Evolutionary conservation across 37 sponge, comb jelly and placozoan genomes (phyloP).

Genomic region (Cladorhizidae sp.): DNA sequence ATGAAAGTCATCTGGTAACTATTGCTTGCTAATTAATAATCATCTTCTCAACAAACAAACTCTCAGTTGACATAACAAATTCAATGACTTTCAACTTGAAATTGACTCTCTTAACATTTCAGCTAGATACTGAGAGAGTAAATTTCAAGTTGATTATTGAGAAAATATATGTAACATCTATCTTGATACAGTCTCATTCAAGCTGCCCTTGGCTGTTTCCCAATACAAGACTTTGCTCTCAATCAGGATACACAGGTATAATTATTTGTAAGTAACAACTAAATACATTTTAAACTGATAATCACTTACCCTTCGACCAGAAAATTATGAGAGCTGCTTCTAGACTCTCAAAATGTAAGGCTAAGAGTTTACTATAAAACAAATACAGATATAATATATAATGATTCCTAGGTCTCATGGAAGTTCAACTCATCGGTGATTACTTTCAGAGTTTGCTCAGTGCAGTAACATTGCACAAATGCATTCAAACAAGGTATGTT

Average conservation of each 20-base stretch:
- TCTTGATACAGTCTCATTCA: slow-evolving; percentile 79
- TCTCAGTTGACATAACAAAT: no score
- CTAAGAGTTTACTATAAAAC: neutral
- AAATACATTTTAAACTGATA: neutral
- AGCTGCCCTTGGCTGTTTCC: slow-evolving; percentile 89
- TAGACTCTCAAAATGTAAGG: slow-evolving; percentile 75
- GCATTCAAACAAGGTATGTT: slow-evolving; percentile 69
- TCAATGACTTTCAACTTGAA: no score
- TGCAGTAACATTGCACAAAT: slow-evolving; percentile 66
- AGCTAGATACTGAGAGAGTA: no score
- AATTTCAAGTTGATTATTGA: neutral
- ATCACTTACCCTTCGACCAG: slow-evolving; percentile 17
- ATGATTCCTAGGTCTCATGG: slow-evolving; percentile 69
- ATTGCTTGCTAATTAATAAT: no score
- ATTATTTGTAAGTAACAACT: neutral
- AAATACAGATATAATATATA: neutral
- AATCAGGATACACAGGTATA: slow-evolving; percentile 87
- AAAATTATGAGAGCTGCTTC: slow-evolving; percentile 84
- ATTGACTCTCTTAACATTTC: no score
- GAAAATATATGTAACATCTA: neutral
- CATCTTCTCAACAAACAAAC: no score
- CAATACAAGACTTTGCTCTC: slow-evolving; percentile 89
- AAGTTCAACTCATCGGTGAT: slow-evolving; percentile 48
- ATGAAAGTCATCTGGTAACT: slow-evolving; percentile 98
- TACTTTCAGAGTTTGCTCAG: slow-evolving; percentile 48